Conservation (phyloP, 2,113 vertebrate genomes). For the Syrrhaptes paradoxus region DNA sequence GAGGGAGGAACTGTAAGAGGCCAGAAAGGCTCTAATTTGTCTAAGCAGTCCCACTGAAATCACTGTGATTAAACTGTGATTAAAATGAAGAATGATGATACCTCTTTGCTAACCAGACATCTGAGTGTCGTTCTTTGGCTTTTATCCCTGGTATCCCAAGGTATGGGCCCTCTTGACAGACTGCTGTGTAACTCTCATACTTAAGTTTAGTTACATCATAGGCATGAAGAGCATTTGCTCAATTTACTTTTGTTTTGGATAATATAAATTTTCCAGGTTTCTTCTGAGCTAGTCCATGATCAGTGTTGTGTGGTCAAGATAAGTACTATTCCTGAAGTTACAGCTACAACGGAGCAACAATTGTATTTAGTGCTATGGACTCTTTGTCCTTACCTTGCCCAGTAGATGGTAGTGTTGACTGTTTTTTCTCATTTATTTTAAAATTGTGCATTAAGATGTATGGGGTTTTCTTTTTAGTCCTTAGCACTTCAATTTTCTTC, state of each 20-base stretch:
- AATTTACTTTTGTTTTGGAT: background rate
- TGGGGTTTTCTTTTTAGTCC: background rate
- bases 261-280: background rate
- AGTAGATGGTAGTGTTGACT: constrained; percentile 82
- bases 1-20: background rate
- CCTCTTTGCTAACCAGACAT: background rate
- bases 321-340: background rate
- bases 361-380: background rate
- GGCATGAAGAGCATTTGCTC: background rate
- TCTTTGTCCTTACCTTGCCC: constrained; percentile 72
- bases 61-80: background rate
- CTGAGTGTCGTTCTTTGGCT: background rate
- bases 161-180: background rate
- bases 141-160: background rate
- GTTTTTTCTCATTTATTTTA: constrained; percentile 64
- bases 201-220: background rate
- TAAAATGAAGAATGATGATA: background rate
- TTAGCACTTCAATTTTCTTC: background rate
- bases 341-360: background rate
- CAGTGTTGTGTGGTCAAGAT: background rate
- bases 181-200: background rate
- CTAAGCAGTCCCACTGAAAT: background rate
- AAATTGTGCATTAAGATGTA: background rate
- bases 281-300: background rate
- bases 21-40: background rate